A percentile compares a stretch with the other conserved stretches of the same genome.
Conservation (phyloP, 2,888 invertebrate species). For the Lamproptera curius region DNA sequence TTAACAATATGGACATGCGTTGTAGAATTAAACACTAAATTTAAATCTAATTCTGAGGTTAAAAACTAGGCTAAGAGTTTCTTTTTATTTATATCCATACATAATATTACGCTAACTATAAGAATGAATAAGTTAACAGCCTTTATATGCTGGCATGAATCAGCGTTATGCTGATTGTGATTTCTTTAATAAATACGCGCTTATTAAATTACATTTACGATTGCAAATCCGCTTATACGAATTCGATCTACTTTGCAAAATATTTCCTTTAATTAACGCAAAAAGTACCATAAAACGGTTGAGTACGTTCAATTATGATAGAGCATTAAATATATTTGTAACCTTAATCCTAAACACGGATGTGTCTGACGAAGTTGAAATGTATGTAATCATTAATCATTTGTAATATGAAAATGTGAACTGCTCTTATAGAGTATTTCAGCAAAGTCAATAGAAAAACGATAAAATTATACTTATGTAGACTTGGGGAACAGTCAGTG, state of each 20-base stretch:
- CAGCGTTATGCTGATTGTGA: neutral
- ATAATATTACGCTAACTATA: neutral
- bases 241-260: neutral
- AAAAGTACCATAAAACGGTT: neutral
- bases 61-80: neutral
- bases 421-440: too few relatives aligned
- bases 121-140: neutral
- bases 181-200: constrained; percentile 1
- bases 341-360: constrained; percentile 8
- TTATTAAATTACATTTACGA: constrained; percentile 2
- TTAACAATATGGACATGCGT: too few relatives aligned
- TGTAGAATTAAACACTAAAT: too few relatives aligned
- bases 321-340: neutral
- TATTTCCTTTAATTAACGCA: constrained; percentile 2
- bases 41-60: neutral
- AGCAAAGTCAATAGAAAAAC: too few relatives aligned
- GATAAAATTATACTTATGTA: too few relatives aligned
- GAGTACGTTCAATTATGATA: neutral
- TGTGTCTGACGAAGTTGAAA: too few relatives aligned
- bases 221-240: neutral
- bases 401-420: too few relatives aligned
- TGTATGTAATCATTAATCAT: too few relatives aligned
- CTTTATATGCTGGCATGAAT: neutral
- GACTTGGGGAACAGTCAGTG: too few relatives aligned
- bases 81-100: neutral